These are phyloP conservation scores for Plagodis dolabraria DNA, from an alignment of 2,888 invertebrate species.

Conservation along the genomic window DNA sequence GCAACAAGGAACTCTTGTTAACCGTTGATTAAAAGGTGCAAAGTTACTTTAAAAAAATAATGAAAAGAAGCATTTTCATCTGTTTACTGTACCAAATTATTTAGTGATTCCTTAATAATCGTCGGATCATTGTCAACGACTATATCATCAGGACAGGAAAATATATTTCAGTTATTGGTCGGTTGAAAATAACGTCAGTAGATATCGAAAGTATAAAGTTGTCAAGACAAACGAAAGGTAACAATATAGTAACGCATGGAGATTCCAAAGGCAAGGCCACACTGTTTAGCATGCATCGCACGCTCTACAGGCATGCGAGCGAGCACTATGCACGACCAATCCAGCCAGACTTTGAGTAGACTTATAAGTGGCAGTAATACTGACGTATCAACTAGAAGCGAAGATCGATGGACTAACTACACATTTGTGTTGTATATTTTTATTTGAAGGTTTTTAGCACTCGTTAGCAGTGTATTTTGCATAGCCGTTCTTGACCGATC, in stretches of 20 bases:
- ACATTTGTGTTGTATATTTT: no score
- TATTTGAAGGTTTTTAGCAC: no score
- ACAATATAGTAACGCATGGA: conserved; percentile 47
- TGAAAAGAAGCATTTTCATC: background rate
- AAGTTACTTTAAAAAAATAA: background rate
- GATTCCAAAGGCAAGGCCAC: conserved; percentile 49
- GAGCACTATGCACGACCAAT: conserved; percentile 22
- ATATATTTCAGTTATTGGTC: no score
- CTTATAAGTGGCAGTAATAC: conserved; percentile 12
- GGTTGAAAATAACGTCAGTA: no score
- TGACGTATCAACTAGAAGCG: background rate
- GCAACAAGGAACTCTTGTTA: conserved; percentile 10
- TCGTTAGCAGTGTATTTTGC: no score
- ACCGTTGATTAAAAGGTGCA: conserved; percentile 5
- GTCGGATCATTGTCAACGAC: no score
- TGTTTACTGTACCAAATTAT: no score
- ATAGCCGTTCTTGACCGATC: no score
- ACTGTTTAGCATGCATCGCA: conserved; percentile 49
- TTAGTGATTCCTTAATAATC: no score
- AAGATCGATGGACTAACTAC: no score
- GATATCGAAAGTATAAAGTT: no score
- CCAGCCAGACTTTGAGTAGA: conserved; percentile 19
- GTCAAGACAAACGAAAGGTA: background rate
- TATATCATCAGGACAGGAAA: no score
- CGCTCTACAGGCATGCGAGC: conserved; percentile 42